Conservation (phyloP, 2,113 vertebrate species). For the Rousettus leschenaultii region DNA sequence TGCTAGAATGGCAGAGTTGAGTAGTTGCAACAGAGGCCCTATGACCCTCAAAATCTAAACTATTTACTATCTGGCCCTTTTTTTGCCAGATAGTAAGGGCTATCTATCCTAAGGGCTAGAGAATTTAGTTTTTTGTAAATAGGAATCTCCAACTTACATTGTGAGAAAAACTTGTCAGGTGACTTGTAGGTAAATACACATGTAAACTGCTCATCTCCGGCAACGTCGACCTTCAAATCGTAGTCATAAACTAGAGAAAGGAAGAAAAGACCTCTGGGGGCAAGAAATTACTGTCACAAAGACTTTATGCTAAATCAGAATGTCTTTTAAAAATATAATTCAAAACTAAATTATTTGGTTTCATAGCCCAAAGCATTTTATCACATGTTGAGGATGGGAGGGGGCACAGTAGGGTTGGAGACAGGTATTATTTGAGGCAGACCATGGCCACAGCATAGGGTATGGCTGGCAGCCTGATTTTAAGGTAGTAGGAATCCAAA, state of each 20-base stretch:
- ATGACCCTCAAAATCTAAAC: not conserved
- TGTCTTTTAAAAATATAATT: not conserved
- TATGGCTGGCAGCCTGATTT: not conserved
- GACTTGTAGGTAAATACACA: not conserved
- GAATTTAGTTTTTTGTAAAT: not conserved
- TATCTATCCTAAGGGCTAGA: not conserved
- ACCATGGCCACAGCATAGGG: not conserved
- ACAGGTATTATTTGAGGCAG: not conserved
- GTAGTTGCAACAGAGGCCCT: not conserved
- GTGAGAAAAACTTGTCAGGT: not conserved
- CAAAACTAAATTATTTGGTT: not conserved
- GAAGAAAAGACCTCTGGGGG: not conserved
- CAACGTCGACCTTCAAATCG: not conserved
- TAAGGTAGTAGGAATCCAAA: not conserved
- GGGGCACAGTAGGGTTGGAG: not conserved
- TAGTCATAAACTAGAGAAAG: not conserved
- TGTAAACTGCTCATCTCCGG: not conserved
- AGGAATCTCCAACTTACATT: not conserved
- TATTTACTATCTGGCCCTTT: not conserved
- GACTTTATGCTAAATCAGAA: not conserved
- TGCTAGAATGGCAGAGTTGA: not conserved
- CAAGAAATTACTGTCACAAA: not conserved
- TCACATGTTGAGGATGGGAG: not conserved
- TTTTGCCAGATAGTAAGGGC: no score
- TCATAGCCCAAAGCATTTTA: not conserved